These are phyloP conservation scores for Caenorhabditis afra DNA, from an alignment of 2,888 invertebrate genomes.

Conservation along the genomic window DNA sequence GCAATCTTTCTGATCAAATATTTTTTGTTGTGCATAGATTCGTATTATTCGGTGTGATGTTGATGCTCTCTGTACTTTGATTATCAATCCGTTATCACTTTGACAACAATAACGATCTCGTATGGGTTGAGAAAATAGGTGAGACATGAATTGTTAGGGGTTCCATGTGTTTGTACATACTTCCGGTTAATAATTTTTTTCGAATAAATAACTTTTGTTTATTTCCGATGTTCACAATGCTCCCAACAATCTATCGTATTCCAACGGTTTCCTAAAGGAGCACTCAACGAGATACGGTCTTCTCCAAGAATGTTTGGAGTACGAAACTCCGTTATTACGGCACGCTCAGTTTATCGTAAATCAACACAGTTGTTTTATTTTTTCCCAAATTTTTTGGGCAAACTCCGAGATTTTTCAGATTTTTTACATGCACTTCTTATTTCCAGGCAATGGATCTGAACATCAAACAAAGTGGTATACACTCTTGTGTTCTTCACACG, in stretches of 20 bases:
- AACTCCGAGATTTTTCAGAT: too few species aligned
- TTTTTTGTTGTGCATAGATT: constrained; percentile 13
- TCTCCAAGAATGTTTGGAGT: not conserved
- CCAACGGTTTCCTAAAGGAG: too few species aligned
- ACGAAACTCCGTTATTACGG: constrained; percentile 24
- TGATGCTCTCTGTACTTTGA: not conserved
- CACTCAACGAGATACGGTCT: too few species aligned
- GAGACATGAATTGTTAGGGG: constrained; percentile 5
- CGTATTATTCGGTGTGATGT: not conserved
- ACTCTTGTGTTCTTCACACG: constrained; percentile 56
- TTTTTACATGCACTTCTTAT: too few species aligned
- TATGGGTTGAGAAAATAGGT: constrained; percentile 19
- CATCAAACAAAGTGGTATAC: constrained; percentile 73
- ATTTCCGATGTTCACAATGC: too few species aligned
- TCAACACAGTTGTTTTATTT: too few species aligned
- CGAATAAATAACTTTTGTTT: constrained; percentile 8
- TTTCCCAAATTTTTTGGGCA: too few species aligned
- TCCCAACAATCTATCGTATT: too few species aligned
- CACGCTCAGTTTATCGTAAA: constrained; percentile 30
- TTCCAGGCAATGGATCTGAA: constrained; percentile 68
- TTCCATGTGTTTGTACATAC: constrained; percentile 33
- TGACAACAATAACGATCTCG: constrained; percentile 21
- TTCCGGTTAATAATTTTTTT: constrained; percentile 24
- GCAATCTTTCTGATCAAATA: constrained; percentile 22
- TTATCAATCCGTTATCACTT: constrained; percentile 1